Evolutionary conservation across 2,113 vertebrate genomes (phyloP).

Genomic region (Tauraco erythrolophus): DNA sequence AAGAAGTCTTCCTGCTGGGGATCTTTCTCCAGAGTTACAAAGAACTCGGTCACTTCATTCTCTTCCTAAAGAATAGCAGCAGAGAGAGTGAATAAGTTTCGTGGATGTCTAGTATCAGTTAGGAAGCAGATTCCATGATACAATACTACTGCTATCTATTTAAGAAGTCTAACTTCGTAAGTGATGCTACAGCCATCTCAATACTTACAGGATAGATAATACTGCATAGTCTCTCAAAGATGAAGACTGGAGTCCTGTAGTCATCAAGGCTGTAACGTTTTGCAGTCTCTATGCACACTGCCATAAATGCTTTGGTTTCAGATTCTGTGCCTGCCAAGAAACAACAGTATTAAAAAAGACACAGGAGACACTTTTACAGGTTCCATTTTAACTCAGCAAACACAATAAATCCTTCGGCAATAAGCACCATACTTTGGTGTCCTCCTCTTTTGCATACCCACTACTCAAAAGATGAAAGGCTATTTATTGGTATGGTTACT

Average conservation of each 20-base stretch:
- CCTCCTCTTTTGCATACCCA: not conserved
- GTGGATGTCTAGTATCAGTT: not conserved
- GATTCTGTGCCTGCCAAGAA: constrained; percentile 90
- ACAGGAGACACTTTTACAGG: not conserved
- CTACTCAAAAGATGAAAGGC: not conserved
- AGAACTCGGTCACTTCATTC: constrained; percentile 99
- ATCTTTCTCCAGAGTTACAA: constrained; percentile 97
- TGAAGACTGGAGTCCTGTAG: constrained; percentile 98
- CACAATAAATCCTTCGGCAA: not conserved
- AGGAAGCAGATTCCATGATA: not conserved
- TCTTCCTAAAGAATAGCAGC: constrained; percentile 85
- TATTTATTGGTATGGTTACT: not conserved
- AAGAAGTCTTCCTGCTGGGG: constrained; percentile 98
- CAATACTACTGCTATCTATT: not conserved
- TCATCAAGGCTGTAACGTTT: constrained; percentile 97
- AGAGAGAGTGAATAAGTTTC: not conserved
- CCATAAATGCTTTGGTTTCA: constrained; percentile 99
- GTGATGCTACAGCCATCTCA: not conserved
- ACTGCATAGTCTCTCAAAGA: constrained; percentile 98
- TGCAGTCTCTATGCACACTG: constrained; percentile 97
- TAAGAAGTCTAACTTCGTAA: not conserved
- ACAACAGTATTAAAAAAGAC: not conserved
- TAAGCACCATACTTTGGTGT: not conserved
- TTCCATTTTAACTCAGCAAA: not conserved
- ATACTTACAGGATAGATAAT: constrained; percentile 96